These are phyloP conservation scores for Macaca nemestrina DNA, from an alignment of 2,113 vertebrate genomes.

Conservation along the genomic window DNA sequence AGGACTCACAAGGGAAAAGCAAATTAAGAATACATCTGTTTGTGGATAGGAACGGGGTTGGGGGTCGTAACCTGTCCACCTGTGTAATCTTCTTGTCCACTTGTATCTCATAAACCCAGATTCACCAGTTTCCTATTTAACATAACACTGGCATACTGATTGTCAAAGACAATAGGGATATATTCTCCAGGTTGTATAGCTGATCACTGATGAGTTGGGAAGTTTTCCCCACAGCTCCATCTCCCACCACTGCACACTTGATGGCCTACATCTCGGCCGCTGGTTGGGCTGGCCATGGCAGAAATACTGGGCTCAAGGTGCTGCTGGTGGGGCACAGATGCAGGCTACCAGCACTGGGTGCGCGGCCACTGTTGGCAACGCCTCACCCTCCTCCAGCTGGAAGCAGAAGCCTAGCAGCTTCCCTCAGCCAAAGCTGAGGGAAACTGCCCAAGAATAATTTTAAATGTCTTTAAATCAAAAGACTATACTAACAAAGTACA, in stretches of 20 bases:
- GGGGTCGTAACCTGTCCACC: no score
- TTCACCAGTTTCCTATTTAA: no score
- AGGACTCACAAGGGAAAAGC: no score
- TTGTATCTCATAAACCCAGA: no score
- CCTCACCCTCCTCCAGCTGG: not conserved
- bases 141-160: no score
- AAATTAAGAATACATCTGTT: no score
- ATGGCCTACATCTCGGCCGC: not conserved
- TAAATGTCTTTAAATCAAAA: not conserved
- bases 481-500: not conserved
- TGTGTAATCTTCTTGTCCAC: no score
- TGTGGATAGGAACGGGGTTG: no score
- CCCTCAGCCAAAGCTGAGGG: not conserved
- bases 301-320: not conserved
- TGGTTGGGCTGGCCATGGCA: not conserved
- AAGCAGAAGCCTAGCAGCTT: not conserved
- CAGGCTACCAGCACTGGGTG: not conserved
- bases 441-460: not conserved
- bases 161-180: not conserved
- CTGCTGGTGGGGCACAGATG: not conserved
- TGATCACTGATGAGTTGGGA: not conserved
- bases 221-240: not conserved
- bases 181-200: not conserved
- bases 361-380: not conserved
- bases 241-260: not conserved